Evolutionary conservation across 2,888 invertebrate genomes (phyloP), one percentile per base, ranked within the genome.

Genomic region (Dynastes maya): DNA sequence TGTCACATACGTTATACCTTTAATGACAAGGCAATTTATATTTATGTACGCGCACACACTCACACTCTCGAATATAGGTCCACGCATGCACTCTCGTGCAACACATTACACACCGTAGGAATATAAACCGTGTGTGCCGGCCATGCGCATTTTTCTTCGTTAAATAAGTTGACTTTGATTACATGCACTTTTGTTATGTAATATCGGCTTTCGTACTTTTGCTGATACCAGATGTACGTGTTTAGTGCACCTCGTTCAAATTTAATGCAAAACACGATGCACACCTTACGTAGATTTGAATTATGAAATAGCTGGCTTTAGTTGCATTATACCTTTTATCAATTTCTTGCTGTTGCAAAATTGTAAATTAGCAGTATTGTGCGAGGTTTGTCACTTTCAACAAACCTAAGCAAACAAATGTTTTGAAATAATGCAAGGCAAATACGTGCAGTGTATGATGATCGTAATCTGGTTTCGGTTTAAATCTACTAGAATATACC

Each of bases 11-110:
- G 58, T 74, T 74, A 74, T 74, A 74, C 72, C 72, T 71, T 55
- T 71, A 74, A 74, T 74, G 72, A 74, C 72, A 74, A 74, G 72
- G 72, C 72, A 49, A 74, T 74, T 74, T 74, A 74, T 61, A 74
- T 74, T 74, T 74, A 74, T 58, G 63, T 74, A 74, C 61, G 61
- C 61, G 45, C 9, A 27, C 61, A 74, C 27, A 61, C 72, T 45
- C 72, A 71, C 55, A 71, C 55, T 32, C n/a, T 29, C 37, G 32
- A 45, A 45, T 55, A 71, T 71, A 37, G 55, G 32, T 53, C 53
- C 71, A 45, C 45, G 45, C 45, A 45, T 45, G 45, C 45, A 71
- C 8, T 37, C 40, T 67, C 45, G 49, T 37, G 51, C 68, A 37
- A 68, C 49, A 72, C 61, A 61, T 13, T 70, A 70, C 70, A 70